Evolutionary conservation across 2,888 invertebrate genomes (phyloP).

Genomic region (Leptinotarsa tumamoca): DNA sequence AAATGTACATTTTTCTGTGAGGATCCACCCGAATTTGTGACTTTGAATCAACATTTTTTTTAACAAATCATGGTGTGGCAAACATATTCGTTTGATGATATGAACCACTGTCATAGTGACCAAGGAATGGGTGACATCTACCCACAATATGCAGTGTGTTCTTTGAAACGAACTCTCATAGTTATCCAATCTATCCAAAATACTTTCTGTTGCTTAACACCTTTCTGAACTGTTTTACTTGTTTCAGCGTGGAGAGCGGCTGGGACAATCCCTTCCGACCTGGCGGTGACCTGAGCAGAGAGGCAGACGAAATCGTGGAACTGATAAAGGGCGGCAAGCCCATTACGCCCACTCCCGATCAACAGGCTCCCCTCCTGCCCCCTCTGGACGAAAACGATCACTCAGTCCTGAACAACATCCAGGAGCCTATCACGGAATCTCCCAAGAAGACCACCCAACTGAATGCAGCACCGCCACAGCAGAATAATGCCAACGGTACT

Average conservation of each 20-base stretch:
- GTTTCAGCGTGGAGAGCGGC: conserved; percentile 89
- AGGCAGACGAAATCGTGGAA: conserved; percentile 96
- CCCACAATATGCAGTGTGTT: not conserved
- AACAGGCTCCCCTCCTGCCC: conserved; percentile 69
- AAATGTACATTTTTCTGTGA: too few relatives aligned
- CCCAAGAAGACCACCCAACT: conserved; percentile 53
- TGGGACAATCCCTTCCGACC: conserved; percentile 99
- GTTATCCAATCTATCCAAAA: not conserved
- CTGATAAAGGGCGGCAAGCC: conserved; percentile 92
- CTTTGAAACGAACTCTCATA: not conserved
- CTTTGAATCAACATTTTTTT: too few relatives aligned
- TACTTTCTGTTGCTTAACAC: not conserved
- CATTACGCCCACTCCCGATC: conserved; percentile 79
- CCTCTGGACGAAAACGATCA: conserved; percentile 67
- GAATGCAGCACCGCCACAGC: conserved; percentile 63
- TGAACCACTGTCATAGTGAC: too few relatives aligned
- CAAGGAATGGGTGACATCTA: too few relatives aligned
- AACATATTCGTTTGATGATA: too few relatives aligned
- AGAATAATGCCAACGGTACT: conserved; percentile 60
- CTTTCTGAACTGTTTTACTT: conserved; percentile 14
- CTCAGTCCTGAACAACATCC: conserved; percentile 43
- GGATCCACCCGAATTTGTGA: too few relatives aligned
- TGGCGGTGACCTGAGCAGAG: conserved; percentile 92
- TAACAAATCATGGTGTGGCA: too few relatives aligned
- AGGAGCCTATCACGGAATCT: conserved; percentile 56